Evolutionary conservation across 2,888 invertebrate species (phyloP), one percentile per base, ranked within the genome.

Genomic region (Tubulanus polymorphus): DNA sequence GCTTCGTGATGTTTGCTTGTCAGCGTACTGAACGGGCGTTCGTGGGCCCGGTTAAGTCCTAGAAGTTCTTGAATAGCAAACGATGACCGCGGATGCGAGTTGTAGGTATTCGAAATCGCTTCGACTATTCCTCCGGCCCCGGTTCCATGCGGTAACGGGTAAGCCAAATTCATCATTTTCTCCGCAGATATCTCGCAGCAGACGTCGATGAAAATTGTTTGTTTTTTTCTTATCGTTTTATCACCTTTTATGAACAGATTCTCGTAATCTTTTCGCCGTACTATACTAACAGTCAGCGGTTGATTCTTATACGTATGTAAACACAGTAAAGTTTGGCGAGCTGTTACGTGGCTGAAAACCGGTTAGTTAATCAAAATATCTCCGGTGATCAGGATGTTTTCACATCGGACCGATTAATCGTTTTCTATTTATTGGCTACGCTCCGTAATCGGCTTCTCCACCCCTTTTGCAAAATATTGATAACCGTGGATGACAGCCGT

Each of bases 351-450:
- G n/a, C n/a, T n/a, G n/a, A n/a, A n/a, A n/a, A n/a, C n/a, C n/a
- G n/a, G n/a, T n/a, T n/a, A n/a, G n/a, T n/a, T n/a, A n/a, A n/a
- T n/a, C n/a, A n/a, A n/a, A n/a, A n/a, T n/a, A n/a, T n/a, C n/a
- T n/a, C n/a, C n/a, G n/a, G n/a, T n/a, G n/a, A n/a, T n/a, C n/a
- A n/a, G n/a, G n/a, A n/a, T n/a, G n/a, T n/a, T n/a, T n/a, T n/a
- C n/a, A n/a, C n/a, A n/a, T n/a, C n/a, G n/a, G n/a, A n/a, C n/a
- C n/a, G n/a, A n/a, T n/a, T n/a, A n/a, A n/a, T n/a, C n/a, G n/a
- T n/a, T n/a, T n/a, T n/a, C n/a, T n/a, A n/a, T n/a, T 41, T 41
- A 41, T 41, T 41, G 41, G 41, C 41, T 41, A 41, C 41, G 23
- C 23, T 41, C 41, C 41, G 15, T 15, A 18, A 23, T 15, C 20